Percentiles rank a stretch among this genome's conserved stretches.
phyloP scores from a whole-genome alignment of 92 coral and sea anemone genomes.

The Epizoanthus stellaris region DNA sequence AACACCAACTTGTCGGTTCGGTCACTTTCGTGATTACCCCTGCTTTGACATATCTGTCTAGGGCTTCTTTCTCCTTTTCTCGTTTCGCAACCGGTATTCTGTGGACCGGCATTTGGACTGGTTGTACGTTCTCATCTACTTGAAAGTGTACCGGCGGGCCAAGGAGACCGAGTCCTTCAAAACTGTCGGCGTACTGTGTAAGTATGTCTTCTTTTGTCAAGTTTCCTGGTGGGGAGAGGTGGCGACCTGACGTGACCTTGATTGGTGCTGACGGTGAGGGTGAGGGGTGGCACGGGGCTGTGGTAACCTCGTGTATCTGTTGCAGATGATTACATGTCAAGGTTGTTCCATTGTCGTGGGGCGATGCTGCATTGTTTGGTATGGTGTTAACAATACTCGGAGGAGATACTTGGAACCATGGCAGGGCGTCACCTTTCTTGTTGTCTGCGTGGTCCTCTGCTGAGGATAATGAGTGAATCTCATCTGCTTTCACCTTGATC shows the following conservation, averaged over 20 bases:
- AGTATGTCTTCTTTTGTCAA: constrained; percentile 3
- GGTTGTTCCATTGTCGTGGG: not conserved
- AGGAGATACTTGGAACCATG: not conserved
- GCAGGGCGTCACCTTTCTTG: too few relatives aligned
- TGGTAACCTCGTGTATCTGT: constrained; percentile 39
- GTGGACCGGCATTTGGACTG: constrained; percentile 59
- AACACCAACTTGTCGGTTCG: constrained; percentile 66
- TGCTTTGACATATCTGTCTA: constrained; percentile 53
- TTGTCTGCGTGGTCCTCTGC: constrained; percentile 22
- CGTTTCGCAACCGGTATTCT: constrained; percentile 59
- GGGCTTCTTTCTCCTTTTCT: constrained; percentile 53
- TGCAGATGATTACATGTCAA: constrained; percentile 43
- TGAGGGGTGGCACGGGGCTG: constrained; percentile 20
- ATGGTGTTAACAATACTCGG: not conserved
- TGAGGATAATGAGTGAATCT: constrained; percentile 40
- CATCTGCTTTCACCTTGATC: constrained; percentile 57
- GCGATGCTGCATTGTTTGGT: not conserved
- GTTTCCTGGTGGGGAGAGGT: constrained; percentile 13
- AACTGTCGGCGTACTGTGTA: constrained; percentile 25
- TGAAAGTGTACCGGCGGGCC: constrained; percentile 60
- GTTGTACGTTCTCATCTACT: constrained; percentile 4
- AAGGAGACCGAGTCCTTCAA: constrained; percentile 54
- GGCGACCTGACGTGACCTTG: constrained; percentile 10
- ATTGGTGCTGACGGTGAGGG: constrained; percentile 31
- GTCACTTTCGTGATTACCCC: constrained; percentile 58